Evolutionary conservation across 2,888 invertebrate species (phyloP).

Genomic region (Opisthograptis luteolata): DNA sequence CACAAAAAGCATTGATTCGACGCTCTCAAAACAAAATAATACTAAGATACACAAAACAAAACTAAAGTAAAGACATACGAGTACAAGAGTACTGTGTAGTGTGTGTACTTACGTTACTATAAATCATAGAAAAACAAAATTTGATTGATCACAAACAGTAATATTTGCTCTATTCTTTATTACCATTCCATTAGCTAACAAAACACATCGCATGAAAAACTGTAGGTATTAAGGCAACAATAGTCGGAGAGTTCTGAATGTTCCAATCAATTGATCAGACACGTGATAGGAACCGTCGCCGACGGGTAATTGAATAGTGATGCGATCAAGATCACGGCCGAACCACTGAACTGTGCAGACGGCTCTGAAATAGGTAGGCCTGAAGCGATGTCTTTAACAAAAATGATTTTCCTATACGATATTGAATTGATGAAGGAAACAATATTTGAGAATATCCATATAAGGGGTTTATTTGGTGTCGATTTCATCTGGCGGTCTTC

Average conservation of each 20-base stretch:
- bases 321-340: slow-evolving; percentile 71
- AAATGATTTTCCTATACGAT: too few species aligned
- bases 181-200: background rate
- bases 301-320: slow-evolving; percentile 58
- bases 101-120: background rate
- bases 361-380: background rate
- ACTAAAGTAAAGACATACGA: too few species aligned
- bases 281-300: slow-evolving; percentile 47
- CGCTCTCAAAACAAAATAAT: too few species aligned
- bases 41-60: too few species aligned
- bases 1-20: too few species aligned
- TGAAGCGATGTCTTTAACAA: background rate
- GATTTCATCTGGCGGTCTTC: too few species aligned
- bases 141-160: background rate
- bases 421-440: too few species aligned
- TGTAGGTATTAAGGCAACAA: too few species aligned
- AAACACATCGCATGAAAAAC: slow-evolving; percentile 9
- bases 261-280: slow-evolving; percentile 45
- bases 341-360: slow-evolving; percentile 45
- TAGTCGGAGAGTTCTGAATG: slow-evolving; percentile 32
- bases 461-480: too few species aligned
- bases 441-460: too few species aligned
- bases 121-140: background rate
- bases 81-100: too few species aligned
- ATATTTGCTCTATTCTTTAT: background rate